Percentiles rank a stretch among this genome's conserved stretches.
Conservation (phyloP, 2,888 invertebrate species). For the Drosophila histrio region DNA sequence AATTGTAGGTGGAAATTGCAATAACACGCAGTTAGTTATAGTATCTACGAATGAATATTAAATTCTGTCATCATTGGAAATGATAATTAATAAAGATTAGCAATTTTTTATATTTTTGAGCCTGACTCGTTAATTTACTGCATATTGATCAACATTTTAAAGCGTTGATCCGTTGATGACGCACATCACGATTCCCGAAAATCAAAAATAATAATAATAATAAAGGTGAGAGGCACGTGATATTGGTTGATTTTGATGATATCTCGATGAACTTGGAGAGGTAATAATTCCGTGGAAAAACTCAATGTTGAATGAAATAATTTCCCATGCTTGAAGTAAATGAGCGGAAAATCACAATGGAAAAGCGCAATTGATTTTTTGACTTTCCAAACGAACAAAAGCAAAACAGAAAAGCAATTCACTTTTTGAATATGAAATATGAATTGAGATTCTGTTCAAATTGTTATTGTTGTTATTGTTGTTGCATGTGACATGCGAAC, state of each 20-base stretch:
- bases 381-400: conserved; percentile 16
- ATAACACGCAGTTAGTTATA: conserved; percentile 19
- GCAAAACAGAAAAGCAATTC: conserved; percentile 5
- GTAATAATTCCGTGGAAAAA: conserved; percentile 3
- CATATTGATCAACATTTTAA: conserved; percentile 4
- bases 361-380: conserved; percentile 49
- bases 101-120: conserved; percentile 29
- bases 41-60: not conserved
- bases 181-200: conserved; percentile 40
- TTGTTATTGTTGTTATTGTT: conserved; percentile 18
- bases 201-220: not conserved
- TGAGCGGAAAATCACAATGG: conserved; percentile 54
- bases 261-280: not conserved
- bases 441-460: conserved; percentile 21
- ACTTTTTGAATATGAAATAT: conserved; percentile 40
- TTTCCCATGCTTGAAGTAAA: conserved; percentile 33
- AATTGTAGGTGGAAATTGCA: conserved; percentile 23
- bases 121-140: conserved; percentile 31
- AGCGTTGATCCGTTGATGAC: conserved; percentile 31
- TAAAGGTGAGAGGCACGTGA: conserved; percentile 23
- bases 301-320: conserved; percentile 26
- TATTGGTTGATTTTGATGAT: not conserved
- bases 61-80: conserved; percentile 5
- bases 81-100: conserved; percentile 41
- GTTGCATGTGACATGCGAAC: conserved; percentile 59